phyloP scores from a whole-genome alignment of 1,140 invertebrate species.

The Drepana arcuata region DNA sequence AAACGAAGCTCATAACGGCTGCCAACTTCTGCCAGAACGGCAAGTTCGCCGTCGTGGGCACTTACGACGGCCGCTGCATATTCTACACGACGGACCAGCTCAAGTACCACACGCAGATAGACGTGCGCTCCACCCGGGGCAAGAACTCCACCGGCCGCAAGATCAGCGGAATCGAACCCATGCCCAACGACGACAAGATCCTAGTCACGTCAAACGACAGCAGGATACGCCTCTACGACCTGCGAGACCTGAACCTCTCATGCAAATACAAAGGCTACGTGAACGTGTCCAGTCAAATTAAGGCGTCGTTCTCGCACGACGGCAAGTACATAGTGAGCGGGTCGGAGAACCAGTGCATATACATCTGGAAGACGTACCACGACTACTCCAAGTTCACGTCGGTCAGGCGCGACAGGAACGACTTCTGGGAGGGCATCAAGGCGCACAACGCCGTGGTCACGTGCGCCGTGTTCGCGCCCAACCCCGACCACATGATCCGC shows the following conservation, averaged over 20 bases:
- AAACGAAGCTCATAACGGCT: slow-evolving; percentile 95
- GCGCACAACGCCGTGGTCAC: slow-evolving; percentile 97
- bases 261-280: slow-evolving; percentile 98
- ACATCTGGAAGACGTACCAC: slow-evolving; percentile 97
- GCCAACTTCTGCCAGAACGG: slow-evolving; percentile 98
- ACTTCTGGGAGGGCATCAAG: slow-evolving; percentile 98
- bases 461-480: slow-evolving; percentile 96
- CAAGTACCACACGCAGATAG: slow-evolving; percentile 98
- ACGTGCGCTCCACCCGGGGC: slow-evolving; percentile 94
- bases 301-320: slow-evolving; percentile 96
- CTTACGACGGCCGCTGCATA: slow-evolving; percentile 97
- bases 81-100: slow-evolving; percentile 98
- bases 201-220: slow-evolving; percentile 99
- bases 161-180: slow-evolving; percentile 97
- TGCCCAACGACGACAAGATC: slow-evolving; percentile 97
- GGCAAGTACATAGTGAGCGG: slow-evolving; percentile 98
- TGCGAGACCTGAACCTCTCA: slow-evolving; percentile 94
- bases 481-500: slow-evolving; percentile 91
- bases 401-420: slow-evolving; percentile 93
- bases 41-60: slow-evolving; percentile 98
- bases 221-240: slow-evolving; percentile 95
- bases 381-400: slow-evolving; percentile 97
- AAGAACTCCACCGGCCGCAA: slow-evolving; percentile 96
- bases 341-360: slow-evolving; percentile 98
- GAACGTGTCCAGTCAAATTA: slow-evolving; percentile 97